phyloP scores from a whole-genome alignment of 1,140 invertebrate genomes.

The Leguminivora glycinivorella region DNA sequence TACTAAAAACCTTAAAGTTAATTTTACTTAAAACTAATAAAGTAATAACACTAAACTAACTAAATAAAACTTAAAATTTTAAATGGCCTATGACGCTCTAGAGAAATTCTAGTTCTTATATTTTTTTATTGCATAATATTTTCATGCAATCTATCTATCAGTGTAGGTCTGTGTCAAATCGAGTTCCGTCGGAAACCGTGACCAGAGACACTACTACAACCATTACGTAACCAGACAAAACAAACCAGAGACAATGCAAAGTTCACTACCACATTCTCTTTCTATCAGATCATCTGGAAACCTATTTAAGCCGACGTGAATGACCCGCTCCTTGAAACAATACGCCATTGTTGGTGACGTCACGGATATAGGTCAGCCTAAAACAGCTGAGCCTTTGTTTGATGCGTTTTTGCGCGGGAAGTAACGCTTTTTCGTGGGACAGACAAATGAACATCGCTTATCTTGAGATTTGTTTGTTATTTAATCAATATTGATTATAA shows the following conservation, averaged over 20 bases:
- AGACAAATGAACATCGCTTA: too few relatives aligned
- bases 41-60: too few relatives aligned
- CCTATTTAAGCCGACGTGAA: conserved; percentile 26
- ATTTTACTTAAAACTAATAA: too few relatives aligned
- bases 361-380: conserved; percentile 26
- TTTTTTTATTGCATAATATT: too few relatives aligned
- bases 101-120: too few relatives aligned
- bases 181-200: background rate
- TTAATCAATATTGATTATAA: too few relatives aligned
- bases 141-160: too few relatives aligned
- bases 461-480: too few relatives aligned
- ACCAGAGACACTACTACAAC: conserved; percentile 6
- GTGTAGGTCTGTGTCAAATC: too few relatives aligned
- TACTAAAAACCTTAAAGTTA: too few relatives aligned
- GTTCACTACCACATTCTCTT: conserved; percentile 26
- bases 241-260: conserved; percentile 22
- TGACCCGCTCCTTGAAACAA: conserved; percentile 23
- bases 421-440: background rate
- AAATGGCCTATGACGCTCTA: too few relatives aligned
- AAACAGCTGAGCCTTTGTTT: conserved; percentile 13
- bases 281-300: conserved; percentile 18
- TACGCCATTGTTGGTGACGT: conserved; percentile 26
- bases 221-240: conserved; percentile 20
- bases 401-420: background rate
- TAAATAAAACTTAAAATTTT: too few relatives aligned